Evolutionary conservation across 2,888 invertebrate species (phyloP).

Genomic region (Ophonus ardosiacus): DNA sequence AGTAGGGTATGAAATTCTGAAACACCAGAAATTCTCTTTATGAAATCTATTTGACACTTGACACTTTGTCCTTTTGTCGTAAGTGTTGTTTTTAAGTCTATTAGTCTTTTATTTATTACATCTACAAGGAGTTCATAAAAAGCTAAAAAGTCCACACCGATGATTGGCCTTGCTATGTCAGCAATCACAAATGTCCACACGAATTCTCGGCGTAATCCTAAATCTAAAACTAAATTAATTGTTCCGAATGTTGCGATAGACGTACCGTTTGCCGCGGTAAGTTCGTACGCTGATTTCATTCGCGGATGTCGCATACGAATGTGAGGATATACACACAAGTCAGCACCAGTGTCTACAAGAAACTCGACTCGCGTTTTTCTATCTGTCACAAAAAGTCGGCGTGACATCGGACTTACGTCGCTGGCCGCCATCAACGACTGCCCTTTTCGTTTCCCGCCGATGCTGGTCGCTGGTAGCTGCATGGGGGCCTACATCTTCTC

Average conservation of each 20-base stretch:
- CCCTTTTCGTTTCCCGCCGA: neutral
- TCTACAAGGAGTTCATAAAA: neutral
- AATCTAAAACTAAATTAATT: neutral
- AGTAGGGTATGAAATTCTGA: constrained; percentile 24
- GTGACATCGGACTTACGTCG: constrained; percentile 66
- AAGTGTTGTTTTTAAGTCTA: neutral
- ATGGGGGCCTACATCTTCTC: neutral
- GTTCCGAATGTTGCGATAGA: neutral
- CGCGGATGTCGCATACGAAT: neutral
- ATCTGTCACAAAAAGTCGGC: constrained; percentile 68
- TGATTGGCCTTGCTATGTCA: neutral
- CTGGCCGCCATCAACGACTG: constrained; percentile 69
- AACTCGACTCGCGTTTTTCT: too few species aligned
- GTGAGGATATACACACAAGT: neutral
- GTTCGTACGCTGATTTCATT: neutral
- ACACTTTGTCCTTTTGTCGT: neutral
- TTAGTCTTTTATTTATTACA: neutral
- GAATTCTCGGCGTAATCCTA: neutral
- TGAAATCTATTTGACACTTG: neutral
- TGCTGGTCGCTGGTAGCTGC: neutral
- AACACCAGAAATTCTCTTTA: neutral
- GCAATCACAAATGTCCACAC: neutral
- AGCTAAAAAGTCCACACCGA: neutral
- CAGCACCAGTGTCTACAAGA: too few species aligned
- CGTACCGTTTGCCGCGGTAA: neutral